These are phyloP conservation scores for Phyllotis vaccarum DNA, from an alignment of 2,797 vertebrate genomes.

Conservation along the genomic window DNA sequence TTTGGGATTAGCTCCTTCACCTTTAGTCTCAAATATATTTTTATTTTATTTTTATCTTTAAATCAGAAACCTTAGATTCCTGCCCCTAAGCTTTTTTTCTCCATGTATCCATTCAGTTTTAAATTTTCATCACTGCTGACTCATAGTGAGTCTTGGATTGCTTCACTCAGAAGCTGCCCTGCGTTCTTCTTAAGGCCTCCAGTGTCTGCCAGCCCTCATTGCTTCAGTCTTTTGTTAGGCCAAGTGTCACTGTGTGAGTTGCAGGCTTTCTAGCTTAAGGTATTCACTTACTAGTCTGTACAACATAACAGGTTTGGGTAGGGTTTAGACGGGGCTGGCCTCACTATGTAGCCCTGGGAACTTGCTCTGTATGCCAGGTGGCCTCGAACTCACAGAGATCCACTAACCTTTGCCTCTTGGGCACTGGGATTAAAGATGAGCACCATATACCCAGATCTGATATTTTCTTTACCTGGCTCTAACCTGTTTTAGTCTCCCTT, in stretches of 20 bases:
- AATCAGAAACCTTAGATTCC: background rate
- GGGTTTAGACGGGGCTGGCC: background rate
- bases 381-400: background rate
- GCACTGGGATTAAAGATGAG: background rate
- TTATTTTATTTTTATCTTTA: constrained; percentile 49
- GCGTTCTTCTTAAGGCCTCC: background rate
- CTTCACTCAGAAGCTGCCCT: background rate
- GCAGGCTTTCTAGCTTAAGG: background rate
- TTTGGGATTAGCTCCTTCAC: background rate
- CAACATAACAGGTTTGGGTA: background rate
- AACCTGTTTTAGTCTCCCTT: background rate
- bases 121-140: background rate
- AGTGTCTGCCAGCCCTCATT: background rate
- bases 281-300: background rate
- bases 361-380: background rate
- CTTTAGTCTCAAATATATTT: background rate
- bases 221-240: background rate
- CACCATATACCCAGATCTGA: background rate
- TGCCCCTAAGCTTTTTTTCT: background rate
- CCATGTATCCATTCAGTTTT: background rate
- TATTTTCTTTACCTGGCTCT: background rate
- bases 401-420: too few species aligned
- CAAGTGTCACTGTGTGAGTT: background rate
- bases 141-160: background rate
- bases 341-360: background rate